Base-by-base conservation (phyloP, 2,888 invertebrate species). In the Cryptocheilus praepositus region DNA sequence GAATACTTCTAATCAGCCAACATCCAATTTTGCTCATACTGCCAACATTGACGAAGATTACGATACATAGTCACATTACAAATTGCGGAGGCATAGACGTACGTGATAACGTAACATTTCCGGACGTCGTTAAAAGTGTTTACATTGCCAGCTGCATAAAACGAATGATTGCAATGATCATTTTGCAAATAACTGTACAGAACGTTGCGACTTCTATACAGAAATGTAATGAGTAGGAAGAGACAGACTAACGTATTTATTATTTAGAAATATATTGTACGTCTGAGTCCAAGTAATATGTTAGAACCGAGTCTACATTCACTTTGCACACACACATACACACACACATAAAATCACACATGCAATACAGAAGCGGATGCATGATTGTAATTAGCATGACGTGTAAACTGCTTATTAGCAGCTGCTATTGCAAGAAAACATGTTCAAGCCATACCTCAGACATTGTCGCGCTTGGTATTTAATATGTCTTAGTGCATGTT, bases 11-110 rank as follows among this genome's bases (percentile, higher is more conserved):
- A 82, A 80, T 70, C 83, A 82, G 54, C 76, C 86, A 46, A 83
- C 85, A 57, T 83, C 85, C 52, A 87, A 85, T 65, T 87, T 85
- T 64, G 73, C 81, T 74, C 82, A 83, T 65, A 84, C 85, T 70
- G 84, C 85, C 61, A 86, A 83, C 57, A 83, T 88, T 55, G 88
- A 89, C 25, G 89, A 89, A 74, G 88, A 89, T 75, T 88, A 89
- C 28, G 89, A 89, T 65, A 87, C 88, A 85, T 89, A 88, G 66
- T 74, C 58, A 44, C 28, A 5, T 46, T 49, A n/a, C n/a, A 49
- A 49, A 49, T 49, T 49, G 49, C 18, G 3, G 16, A 49, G 49
- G n/a, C 18, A 49, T n/a, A 5, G 16, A 49, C 2, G 16, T 49
- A 49, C 18, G 13, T n/a, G 13, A 49, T 49, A 13, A 49, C 13